Evolutionary conservation across 1,140 invertebrate genomes (phyloP).

Genomic region (Plectrocnemia conspersa): DNA sequence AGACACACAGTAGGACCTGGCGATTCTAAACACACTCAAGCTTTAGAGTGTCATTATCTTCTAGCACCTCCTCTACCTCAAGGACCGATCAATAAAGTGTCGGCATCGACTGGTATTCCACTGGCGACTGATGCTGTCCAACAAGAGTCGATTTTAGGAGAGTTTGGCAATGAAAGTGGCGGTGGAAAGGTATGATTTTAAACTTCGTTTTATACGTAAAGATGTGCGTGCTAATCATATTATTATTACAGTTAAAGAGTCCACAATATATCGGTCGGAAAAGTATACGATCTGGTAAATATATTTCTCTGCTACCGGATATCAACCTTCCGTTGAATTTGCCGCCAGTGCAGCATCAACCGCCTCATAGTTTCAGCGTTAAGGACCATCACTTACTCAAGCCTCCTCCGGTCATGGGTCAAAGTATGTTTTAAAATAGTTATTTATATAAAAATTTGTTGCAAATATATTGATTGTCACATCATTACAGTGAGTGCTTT

Average conservation of each 20-base stretch:
- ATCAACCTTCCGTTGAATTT: conserved; percentile 50
- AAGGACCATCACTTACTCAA: conserved; percentile 92
- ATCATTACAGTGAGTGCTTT: conserved; percentile 64
- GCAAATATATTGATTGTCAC: not conserved
- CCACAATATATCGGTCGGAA: conserved; percentile 9
- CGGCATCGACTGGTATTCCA: conserved; percentile 20
- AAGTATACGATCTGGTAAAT: conserved; percentile 23
- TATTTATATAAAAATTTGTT: conserved; percentile 1
- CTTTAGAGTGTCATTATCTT: conserved; percentile 50
- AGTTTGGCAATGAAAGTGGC: conserved; percentile 15
- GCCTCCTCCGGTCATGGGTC: conserved; percentile 82
- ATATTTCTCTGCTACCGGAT: conserved; percentile 52
- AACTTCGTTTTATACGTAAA: not conserved
- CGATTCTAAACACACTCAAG: conserved; percentile 73
- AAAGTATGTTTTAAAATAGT: conserved; percentile 54
- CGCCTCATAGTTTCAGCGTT: conserved; percentile 76
- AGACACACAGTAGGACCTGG: conserved; percentile 91
- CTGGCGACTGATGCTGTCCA: conserved; percentile 13
- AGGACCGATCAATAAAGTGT: conserved; percentile 11
- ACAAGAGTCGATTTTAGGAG: conserved; percentile 23
- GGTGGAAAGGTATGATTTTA: conserved; percentile 16
- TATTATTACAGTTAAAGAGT: conserved; percentile 21
- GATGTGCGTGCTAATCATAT: not conserved
- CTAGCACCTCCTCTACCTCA: conserved; percentile 32
- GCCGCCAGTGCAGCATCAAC: conserved; percentile 49